Evolutionary conservation across 2,113 vertebrate species (phyloP).

Genomic region (Pampusana beccarii): DNA sequence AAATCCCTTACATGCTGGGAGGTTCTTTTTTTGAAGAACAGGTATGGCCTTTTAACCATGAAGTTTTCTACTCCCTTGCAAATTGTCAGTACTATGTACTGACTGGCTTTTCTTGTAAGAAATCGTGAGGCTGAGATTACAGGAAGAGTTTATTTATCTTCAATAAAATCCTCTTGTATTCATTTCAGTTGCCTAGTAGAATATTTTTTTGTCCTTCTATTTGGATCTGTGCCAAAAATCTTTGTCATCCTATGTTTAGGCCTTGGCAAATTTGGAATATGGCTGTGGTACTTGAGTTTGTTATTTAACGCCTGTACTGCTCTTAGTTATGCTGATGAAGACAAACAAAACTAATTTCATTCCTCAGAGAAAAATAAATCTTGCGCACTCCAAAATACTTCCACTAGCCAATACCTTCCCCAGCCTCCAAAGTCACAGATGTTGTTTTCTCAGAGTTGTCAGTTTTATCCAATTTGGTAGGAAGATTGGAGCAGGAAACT

Average conservation of each 20-base stretch:
- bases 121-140: neutral
- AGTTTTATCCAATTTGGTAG: slow-evolving; percentile 17
- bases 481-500: neutral
- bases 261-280: neutral
- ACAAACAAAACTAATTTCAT: slow-evolving; percentile 38
- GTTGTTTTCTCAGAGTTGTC: slow-evolving; percentile 12
- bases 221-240: neutral
- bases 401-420: neutral
- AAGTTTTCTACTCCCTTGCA: neutral
- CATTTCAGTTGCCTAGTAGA: neutral
- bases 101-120: neutral
- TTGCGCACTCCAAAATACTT: neutral
- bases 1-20: neutral
- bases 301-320: neutral
- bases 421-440: slow-evolving; percentile 14
- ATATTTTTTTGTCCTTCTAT: neutral
- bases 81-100: neutral
- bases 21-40: neutral
- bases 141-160: neutral
- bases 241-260: neutral
- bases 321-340: neutral
- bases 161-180: neutral
- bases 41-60: neutral
- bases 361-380: slow-evolving; percentile 18
- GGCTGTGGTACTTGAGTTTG: neutral